Conservation (phyloP, 2,888 invertebrate species). For the Drosophila paucipuncta region DNA sequence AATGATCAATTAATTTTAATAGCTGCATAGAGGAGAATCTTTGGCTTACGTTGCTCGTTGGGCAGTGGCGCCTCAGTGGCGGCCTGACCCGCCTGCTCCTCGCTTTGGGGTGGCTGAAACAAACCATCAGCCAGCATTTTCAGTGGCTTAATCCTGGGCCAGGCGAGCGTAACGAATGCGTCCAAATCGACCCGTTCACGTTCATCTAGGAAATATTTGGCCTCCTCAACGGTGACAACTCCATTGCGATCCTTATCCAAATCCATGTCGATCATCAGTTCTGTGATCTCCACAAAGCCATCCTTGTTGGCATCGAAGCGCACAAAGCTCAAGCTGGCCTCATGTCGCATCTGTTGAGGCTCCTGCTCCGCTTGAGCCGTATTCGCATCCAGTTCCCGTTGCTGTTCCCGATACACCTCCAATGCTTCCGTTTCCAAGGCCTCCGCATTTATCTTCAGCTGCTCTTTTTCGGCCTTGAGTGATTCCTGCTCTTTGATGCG, state of each 20-base stretch:
- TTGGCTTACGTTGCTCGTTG: constrained; percentile 19
- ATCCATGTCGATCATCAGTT: constrained; percentile 89
- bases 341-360: constrained; percentile 85
- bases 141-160: constrained; percentile 92
- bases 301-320: constrained; percentile 93
- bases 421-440: constrained; percentile 91
- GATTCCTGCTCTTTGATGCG: constrained; percentile 92
- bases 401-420: constrained; percentile 91
- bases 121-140: constrained; percentile 91
- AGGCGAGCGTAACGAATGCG: constrained; percentile 89
- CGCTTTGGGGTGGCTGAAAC: constrained; percentile 85
- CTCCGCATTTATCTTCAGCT: constrained; percentile 90
- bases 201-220: constrained; percentile 90
- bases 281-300: constrained; percentile 89
- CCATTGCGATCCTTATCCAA: constrained; percentile 97
- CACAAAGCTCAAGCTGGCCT: constrained; percentile 91
- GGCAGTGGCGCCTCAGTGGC: constrained; percentile 30
- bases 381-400: constrained; percentile 87
- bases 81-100: not conserved
- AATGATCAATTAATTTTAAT: not conserved
- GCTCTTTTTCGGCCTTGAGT: constrained; percentile 91
- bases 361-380: constrained; percentile 88
- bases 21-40: not conserved
- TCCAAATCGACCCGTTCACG: constrained; percentile 89
- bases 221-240: constrained; percentile 94